Evolutionary conservation across 2,888 invertebrate genomes (phyloP), one percentile per base, ranked within the genome.

Genomic region (Drosophila anomalipes): DNA sequence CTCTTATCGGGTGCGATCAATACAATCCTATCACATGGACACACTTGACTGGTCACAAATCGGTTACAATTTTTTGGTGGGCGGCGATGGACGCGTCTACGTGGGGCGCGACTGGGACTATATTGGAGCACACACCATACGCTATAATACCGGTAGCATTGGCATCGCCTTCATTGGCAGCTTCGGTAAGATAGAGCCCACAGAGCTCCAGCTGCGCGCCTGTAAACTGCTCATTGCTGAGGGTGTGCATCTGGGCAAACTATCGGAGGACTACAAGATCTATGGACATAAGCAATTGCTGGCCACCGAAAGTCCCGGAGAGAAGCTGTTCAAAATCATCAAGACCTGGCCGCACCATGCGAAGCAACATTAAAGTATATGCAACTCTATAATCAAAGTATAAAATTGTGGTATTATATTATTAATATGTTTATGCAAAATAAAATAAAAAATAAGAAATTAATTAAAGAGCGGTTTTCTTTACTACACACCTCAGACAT

Each of bases 31-130:
- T 83, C 97, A 97, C 92, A 95, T 97, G 69, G 95, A 96, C 70
- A 94, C 94, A 30, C 89, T 89, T n/a, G 82, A 93, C 0, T 96
- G 95, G 95, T 94, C 92, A 58, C 97, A 97, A 89, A 96, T 97
- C 35, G 96, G 94, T 0, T 97, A 97, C 92, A 97, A 96, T 91
- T 97, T 97, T 83, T 91, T 97, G 14, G 94, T 97, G 1, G 97
- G 97, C 1, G 97, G 96, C 9, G 96, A 97, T 87, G 97, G 97
- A 0, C 94, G 94, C 0, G 95, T 95, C 0, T 97, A 96, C 91
- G 95, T 94, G 77, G 97, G 96, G 0, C 95, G 97, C 14, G 96
- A 96, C 0, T 97, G 97, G 97, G 95, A 95, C 76, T 91, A 91
- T 66, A 92, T 95, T 53, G 97, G 97, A 0, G 95, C 96, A 0